Evolutionary conservation across 2,113 vertebrate genomes (phyloP).

Genomic region (Hipposideros armiger): DNA sequence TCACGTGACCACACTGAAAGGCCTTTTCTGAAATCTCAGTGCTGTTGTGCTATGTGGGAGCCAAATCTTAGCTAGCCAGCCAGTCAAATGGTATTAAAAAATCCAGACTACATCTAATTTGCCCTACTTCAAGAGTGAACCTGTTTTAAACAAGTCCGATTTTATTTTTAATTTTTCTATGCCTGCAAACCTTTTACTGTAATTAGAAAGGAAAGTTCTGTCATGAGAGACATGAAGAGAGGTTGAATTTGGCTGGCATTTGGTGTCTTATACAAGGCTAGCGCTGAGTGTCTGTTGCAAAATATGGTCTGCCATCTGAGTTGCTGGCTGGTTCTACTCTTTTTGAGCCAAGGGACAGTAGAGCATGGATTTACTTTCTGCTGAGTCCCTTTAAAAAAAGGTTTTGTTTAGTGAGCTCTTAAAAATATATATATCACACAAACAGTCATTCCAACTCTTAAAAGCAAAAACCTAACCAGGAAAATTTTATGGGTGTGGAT

Average conservation of each 20-base stretch:
- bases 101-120: constrained; percentile 63
- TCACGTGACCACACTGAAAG: constrained; percentile 46
- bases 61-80: constrained; percentile 17
- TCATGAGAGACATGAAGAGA: neutral
- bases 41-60: constrained; percentile 1
- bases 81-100: constrained; percentile 63
- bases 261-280: neutral
- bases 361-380: neutral
- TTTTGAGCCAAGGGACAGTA: neutral
- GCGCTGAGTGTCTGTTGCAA: constrained; percentile 4
- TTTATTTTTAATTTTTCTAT: constrained; percentile 56
- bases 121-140: constrained; percentile 45
- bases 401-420: constrained; percentile 7
- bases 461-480: constrained; percentile 32
- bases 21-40: constrained; percentile 22
- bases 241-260: constrained; percentile 15
- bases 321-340: neutral
- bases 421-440: constrained; percentile 12
- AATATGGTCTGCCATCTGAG: neutral
- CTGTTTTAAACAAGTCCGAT: constrained; percentile 52
- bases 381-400: neutral
- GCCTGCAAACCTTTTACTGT: constrained; percentile 59
- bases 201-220: constrained; percentile 67
- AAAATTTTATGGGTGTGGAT: constrained; percentile 2
- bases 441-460: neutral